A percentile compares a stretch with the other conserved stretches of the same genome.
Evolutionary conservation across 2,797 vertebrate genomes (phyloP).

Genomic region (Oreonectes daqikongensis): DNA sequence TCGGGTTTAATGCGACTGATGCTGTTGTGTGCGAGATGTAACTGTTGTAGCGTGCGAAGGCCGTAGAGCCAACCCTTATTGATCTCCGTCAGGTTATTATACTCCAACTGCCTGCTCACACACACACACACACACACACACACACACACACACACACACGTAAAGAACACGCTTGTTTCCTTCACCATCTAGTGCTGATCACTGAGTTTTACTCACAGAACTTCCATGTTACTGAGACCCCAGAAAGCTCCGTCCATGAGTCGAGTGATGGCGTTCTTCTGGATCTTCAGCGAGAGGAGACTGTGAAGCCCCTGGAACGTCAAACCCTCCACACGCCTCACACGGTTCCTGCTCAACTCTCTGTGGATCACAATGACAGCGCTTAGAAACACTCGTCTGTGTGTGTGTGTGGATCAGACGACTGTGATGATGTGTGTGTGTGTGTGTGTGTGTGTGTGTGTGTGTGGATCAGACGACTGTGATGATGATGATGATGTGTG

Average conservation of each 20-base stretch:
- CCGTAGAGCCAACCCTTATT: constrained; percentile 98
- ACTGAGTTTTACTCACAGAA: constrained; percentile 81
- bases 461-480: neutral
- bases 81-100: constrained; percentile 96
- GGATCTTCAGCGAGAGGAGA: constrained; percentile 89
- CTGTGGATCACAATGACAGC: constrained; percentile 67
- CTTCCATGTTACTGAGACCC: constrained; percentile 93
- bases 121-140: constrained; percentile 51
- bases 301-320: constrained; percentile 90
- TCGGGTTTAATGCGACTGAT: constrained; percentile 90
- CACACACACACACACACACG: constrained; percentile 53
- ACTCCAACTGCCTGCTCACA: constrained; percentile 88
- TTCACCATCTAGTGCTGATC: no score
- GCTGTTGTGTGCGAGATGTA: constrained; percentile 93
- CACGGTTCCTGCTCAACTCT: constrained; percentile 91
- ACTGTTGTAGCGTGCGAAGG: constrained; percentile 89
- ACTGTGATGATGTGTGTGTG: neutral
- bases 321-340: constrained; percentile 88
- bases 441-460: no score
- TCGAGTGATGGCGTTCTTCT: constrained; percentile 86
- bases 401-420: no score
- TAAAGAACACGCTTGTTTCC: no score
- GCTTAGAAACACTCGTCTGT: neutral
- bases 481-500: neutral
- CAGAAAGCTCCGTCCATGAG: constrained; percentile 98